Percentiles rank a stretch among this genome's conserved stretches.
These are phyloP conservation scores for Sacculina carcini DNA, from an alignment of 2,888 invertebrate species.

Conservation along the genomic window DNA sequence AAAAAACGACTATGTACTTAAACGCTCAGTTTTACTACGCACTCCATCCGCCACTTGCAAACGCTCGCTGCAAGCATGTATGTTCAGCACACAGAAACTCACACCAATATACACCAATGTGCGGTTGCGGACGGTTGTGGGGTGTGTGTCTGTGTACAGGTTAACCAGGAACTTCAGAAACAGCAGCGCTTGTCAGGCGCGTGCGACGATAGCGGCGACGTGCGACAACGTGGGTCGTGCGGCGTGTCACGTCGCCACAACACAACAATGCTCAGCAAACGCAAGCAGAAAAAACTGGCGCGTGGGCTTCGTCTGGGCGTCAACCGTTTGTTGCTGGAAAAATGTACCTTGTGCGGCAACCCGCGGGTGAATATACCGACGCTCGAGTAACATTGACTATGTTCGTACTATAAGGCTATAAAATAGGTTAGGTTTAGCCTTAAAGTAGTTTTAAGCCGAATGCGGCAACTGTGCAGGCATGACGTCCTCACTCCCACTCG, in stretches of 20 bases:
- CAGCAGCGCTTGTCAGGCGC: not conserved
- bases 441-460: no score
- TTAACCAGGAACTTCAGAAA: conserved; percentile 7
- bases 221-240: conserved; percentile 14
- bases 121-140: no score
- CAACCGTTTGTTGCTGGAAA: conserved; percentile 30
- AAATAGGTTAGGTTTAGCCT: no score
- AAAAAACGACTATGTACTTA: no score
- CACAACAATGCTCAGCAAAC: conserved; percentile 30
- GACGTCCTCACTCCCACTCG: no score
- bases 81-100: no score
- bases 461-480: no score
- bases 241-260: conserved; percentile 14
- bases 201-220: not conserved
- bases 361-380: conserved; percentile 33
- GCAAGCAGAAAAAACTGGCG: conserved; percentile 56
- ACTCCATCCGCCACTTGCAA: no score
- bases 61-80: no score
- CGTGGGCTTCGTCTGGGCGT: conserved; percentile 31
- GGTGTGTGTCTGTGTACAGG: conserved; percentile 16
- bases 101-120: no score
- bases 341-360: conserved; percentile 43
- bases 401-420: not conserved
- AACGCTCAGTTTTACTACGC: no score
- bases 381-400: not conserved